These are phyloP conservation scores for Sarcophaga variegata DNA, from an alignment of 2,888 invertebrate species.

Conservation along the genomic window DNA sequence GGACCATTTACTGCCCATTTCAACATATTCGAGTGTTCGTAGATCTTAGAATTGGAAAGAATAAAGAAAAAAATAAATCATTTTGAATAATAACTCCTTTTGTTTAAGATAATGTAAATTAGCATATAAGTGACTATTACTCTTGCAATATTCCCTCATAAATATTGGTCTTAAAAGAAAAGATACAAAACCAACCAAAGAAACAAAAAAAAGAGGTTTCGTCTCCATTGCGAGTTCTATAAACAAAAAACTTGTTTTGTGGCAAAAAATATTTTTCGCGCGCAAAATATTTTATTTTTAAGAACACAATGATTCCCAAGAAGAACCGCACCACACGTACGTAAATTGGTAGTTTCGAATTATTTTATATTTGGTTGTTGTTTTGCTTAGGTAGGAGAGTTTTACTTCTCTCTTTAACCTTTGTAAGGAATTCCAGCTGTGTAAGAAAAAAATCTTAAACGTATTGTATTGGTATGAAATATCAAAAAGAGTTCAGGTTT, in stretches of 20 bases:
- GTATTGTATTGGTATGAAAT: constrained; percentile 20
- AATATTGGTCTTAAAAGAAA: constrained; percentile 12
- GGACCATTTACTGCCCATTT: constrained; percentile 81
- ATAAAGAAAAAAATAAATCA: constrained; percentile 12
- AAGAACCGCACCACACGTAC: constrained; percentile 16
- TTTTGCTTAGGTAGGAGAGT: constrained; percentile 27
- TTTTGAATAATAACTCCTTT: constrained; percentile 9
- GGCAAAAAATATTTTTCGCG: constrained; percentile 47
- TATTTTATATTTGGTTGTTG: neutral
- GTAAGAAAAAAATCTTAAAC: constrained; percentile 38
- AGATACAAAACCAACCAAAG: constrained; percentile 4
- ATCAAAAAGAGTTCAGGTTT: constrained; percentile 64
- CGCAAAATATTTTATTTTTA: constrained; percentile 42
- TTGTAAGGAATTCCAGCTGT: constrained; percentile 65
- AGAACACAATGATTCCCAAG: constrained; percentile 7
- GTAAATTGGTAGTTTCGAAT: constrained; percentile 47
- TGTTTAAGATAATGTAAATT: constrained; percentile 16
- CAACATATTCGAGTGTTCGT: constrained; percentile 73
- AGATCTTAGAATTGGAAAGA: constrained; percentile 11
- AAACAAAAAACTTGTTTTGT: constrained; percentile 38
- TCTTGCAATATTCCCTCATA: neutral
- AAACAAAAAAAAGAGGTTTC: constrained; percentile 5
- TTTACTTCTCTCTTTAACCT: constrained; percentile 27
- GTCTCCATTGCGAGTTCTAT: constrained; percentile 23
- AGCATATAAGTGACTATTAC: constrained; percentile 18